A percentile compares a stretch with the other conserved stretches of the same genome.
phyloP scores from a whole-genome alignment of 2,888 invertebrate species.

The Plagodis dolabraria region DNA sequence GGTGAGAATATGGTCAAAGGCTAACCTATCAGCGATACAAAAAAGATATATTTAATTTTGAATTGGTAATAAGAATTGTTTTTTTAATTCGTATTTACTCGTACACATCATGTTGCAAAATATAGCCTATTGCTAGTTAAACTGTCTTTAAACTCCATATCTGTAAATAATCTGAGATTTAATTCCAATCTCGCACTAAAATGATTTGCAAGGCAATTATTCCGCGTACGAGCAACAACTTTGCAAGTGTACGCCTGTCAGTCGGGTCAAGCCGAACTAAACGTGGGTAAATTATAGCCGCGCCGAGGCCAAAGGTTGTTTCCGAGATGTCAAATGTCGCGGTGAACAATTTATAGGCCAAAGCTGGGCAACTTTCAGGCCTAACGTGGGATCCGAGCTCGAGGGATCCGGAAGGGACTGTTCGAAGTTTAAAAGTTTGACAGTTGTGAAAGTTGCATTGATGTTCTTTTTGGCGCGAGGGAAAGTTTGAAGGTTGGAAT shows the following conservation, averaged over 20 bases:
- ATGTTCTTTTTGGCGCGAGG: slow-evolving; percentile 3
- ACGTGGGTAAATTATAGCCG: slow-evolving; percentile 35
- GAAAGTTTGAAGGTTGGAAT: slow-evolving; percentile 11
- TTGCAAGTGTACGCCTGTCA: slow-evolving; percentile 26
- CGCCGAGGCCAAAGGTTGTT: slow-evolving; percentile 34
- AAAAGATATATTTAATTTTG: no score
- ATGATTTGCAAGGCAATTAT: not conserved
- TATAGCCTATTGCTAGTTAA: no score
- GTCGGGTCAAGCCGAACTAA: slow-evolving; percentile 21
- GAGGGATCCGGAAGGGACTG: slow-evolving; percentile 15
- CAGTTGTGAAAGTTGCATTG: slow-evolving; percentile 19
- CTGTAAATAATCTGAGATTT: no score
- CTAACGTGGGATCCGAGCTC: slow-evolving; percentile 27
- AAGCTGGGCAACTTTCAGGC: slow-evolving; percentile 22
- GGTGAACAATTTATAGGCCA: slow-evolving; percentile 39
- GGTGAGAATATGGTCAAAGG: no score
- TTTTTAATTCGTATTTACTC: no score
- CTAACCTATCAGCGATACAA: no score
- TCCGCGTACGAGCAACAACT: slow-evolving; percentile 12
- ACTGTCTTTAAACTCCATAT: no score
- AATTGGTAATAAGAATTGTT: no score
- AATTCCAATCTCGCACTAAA: not conserved
- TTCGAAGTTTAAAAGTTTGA: slow-evolving; percentile 26
- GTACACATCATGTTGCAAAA: no score
- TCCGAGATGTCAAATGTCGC: slow-evolving; percentile 38